Conservation (phyloP, 2,113 vertebrate species). For the Talpa occidentalis region DNA sequence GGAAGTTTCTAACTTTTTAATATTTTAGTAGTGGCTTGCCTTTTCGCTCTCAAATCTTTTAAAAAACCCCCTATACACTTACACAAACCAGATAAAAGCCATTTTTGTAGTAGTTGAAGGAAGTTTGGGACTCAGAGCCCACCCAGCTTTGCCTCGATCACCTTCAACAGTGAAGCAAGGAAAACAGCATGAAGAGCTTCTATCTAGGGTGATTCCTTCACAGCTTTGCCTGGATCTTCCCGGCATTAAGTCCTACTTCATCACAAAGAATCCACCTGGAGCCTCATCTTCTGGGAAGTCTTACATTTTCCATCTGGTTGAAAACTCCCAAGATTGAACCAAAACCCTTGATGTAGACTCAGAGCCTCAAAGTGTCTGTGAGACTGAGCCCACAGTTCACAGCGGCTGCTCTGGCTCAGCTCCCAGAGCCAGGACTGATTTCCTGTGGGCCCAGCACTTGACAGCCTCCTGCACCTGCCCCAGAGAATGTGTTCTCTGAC, state of each 20-base stretch:
- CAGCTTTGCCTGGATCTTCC: not conserved
- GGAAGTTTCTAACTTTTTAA: not conserved
- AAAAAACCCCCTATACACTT: not conserved
- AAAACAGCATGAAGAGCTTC: not conserved
- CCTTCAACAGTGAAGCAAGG: not conserved
- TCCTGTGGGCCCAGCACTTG: not conserved
- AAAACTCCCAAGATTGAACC: not conserved
- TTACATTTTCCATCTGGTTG: not conserved
- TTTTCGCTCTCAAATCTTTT: not conserved
- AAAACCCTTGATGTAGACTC: not conserved
- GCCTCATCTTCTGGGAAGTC: not conserved
- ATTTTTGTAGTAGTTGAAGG: not conserved
- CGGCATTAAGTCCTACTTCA: not conserved
- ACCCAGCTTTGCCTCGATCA: not conserved
- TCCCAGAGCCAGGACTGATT: not conserved
- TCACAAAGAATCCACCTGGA: not conserved
- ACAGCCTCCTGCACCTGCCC: not conserved
- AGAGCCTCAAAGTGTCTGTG: too few relatives aligned
- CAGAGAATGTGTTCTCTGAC: not conserved
- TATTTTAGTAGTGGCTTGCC: not conserved
- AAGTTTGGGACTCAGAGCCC: not conserved
- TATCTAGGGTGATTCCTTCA: rapidly evolving
- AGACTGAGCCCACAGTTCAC: not conserved
- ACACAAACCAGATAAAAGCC: not conserved
- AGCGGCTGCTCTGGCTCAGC: too few relatives aligned